A percentile compares a stretch with the other conserved stretches of the same genome.
Evolutionary conservation across 1,140 invertebrate species (phyloP).

Genomic region (Zophobas morio): DNA sequence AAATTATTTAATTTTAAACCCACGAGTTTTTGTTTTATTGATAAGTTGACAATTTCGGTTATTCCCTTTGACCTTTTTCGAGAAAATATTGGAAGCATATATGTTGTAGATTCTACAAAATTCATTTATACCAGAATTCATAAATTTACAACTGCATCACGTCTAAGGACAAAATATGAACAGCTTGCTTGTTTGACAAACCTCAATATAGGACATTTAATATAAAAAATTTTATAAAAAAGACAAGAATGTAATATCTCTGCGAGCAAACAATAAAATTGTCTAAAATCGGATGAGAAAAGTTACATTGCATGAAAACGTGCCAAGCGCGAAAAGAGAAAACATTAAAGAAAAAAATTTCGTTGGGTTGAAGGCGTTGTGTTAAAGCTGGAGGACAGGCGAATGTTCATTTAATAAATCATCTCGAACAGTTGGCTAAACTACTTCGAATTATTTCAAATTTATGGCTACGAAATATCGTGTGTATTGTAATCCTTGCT

Average conservation of each 20-base stretch:
- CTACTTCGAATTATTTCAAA: too few relatives aligned
- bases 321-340: constrained; percentile 5
- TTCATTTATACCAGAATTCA: too few relatives aligned
- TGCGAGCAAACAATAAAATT: constrained; percentile 9
- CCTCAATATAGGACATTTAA: constrained; percentile 10
- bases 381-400: too few relatives aligned
- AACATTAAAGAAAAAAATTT: neutral
- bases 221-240: constrained; percentile 9
- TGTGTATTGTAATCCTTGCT: too few relatives aligned
- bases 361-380: too few relatives aligned
- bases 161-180: too few relatives aligned
- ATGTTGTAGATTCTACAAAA: too few relatives aligned
- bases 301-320: constrained; percentile 5
- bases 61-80: neutral
- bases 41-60: too few relatives aligned
- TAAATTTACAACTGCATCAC: too few relatives aligned
- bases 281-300: constrained; percentile 7
- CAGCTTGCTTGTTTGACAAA: neutral
- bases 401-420: too few relatives aligned
- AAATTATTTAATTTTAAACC: constrained; percentile 54
- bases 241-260: constrained; percentile 23
- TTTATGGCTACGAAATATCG: too few relatives aligned
- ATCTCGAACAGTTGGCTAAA: too few relatives aligned
- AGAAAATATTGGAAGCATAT: neutral
- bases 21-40: constrained; percentile 1